Evolutionary conservation across 2,113 vertebrate genomes (phyloP), one percentile per base, ranked within the genome.

Genomic region (Epinephelus moara): DNA sequence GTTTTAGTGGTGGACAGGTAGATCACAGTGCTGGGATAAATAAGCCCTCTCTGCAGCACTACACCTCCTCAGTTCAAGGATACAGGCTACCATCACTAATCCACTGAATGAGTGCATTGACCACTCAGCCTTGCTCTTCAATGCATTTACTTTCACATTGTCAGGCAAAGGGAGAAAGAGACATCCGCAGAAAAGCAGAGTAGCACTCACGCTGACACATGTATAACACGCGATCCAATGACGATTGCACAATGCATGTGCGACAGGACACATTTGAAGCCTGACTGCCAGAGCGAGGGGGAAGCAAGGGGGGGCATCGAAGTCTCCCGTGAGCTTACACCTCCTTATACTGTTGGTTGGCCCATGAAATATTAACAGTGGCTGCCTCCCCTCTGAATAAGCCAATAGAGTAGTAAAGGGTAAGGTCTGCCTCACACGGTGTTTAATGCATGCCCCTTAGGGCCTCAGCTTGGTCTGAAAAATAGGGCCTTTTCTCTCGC

Each of bases 351-450:
- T 62, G 81, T 90, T 89, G 91, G 86, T 87, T 75, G 88, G 84
- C 89, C 80, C 76, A 93, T 94, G 85, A 94, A 94, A 94, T 94
- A 94, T 95, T 93, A 88, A 93, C 88, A 73, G 27, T 50, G 68
- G 56, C 82, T 85, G 82, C 90, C 57, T 92, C 88, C 88, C 86
- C 56, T 77, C 84, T 90, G 93, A 91, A 91, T 94, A 88, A 93
- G 87, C 78, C 88, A 87, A 85, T 85, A 77, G 87, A 85, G 89
- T 84, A 88, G 88, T 90, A 93, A 93, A 90, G 91, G 91, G 84
- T 86, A 74, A 90, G 88, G 81, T 90, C 81, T 92, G 88, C 87
- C 88, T 91, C 88, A 89, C 87, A 86, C 80, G 33, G 77, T 89
- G 88, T 93, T 93, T 94, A 84, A 91, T 91, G 85, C 71, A 86